Conservation (phyloP, 2,797 vertebrate species). For the Tapirus indicus region DNA sequence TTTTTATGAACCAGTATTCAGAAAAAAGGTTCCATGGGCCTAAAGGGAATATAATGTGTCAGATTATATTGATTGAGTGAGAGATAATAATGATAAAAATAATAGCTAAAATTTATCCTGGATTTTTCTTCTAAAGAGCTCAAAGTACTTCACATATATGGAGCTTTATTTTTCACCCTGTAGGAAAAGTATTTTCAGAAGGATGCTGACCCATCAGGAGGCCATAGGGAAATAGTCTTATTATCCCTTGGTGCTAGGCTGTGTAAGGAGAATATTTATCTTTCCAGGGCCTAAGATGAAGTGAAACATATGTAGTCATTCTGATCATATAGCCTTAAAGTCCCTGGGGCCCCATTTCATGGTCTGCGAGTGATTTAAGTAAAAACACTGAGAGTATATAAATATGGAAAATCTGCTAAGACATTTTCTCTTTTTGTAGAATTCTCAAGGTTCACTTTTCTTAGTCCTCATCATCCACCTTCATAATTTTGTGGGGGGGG, state of each 20-base stretch:
- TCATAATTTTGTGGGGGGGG: neutral
- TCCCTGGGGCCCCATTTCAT: conserved; percentile 62
- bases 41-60: conserved; percentile 61
- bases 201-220: conserved; percentile 63
- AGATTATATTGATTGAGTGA: conserved; percentile 63
- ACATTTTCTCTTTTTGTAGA: conserved; percentile 42
- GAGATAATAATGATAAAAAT: conserved; percentile 66
- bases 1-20: conserved; percentile 65
- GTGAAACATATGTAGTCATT: conserved; percentile 63
- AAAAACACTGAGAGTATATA: conserved; percentile 63
- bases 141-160: conserved; percentile 53
- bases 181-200: conserved; percentile 57
- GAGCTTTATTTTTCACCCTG: conserved; percentile 50
- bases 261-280: conserved; percentile 54
- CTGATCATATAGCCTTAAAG: neutral
- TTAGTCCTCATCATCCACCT: neutral
- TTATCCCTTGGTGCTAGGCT: conserved; percentile 41
- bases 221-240: conserved; percentile 65
- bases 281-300: conserved; percentile 40
- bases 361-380: conserved; percentile 60
- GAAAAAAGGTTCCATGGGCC: neutral
- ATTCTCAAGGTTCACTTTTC: conserved; percentile 48
- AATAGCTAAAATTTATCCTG: conserved; percentile 61
- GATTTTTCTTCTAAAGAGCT: conserved; percentile 56
- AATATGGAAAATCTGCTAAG: conserved; percentile 67